These are phyloP conservation scores for Serinus canaria DNA, from an alignment of 2,113 vertebrate genomes.

Conservation along the genomic window DNA sequence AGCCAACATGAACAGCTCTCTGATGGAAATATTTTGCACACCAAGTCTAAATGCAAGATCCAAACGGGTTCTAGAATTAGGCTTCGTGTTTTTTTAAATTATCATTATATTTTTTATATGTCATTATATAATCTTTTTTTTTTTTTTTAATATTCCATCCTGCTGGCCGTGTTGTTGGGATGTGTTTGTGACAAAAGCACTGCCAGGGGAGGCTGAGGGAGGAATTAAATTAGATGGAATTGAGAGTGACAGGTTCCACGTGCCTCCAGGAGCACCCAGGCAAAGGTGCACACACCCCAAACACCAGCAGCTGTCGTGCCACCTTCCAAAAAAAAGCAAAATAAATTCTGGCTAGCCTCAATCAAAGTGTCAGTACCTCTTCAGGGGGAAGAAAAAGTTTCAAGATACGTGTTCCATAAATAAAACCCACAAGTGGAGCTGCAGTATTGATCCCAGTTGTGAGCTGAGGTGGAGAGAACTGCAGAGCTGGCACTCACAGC, in stretches of 20 bases:
- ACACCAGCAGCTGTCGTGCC: not conserved
- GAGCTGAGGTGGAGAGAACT: slow-evolving; percentile 32
- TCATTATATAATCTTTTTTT: too few relatives aligned
- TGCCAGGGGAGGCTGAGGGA: not conserved
- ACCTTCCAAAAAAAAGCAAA: not conserved
- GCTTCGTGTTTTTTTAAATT: not conserved
- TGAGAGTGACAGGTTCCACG: not conserved
- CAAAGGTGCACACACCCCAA: not conserved
- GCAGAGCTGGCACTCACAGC: slow-evolving; percentile 36
- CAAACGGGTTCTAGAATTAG: not conserved
- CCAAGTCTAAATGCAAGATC: not conserved
- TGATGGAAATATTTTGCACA: not conserved
- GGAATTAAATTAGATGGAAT: not conserved
- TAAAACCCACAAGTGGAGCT: slow-evolving; percentile 42
- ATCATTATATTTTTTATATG: not conserved
- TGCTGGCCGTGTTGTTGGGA: not conserved
- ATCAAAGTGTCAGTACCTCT: slow-evolving; percentile 9
- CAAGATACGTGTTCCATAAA: slow-evolving; percentile 47
- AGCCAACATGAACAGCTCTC: not conserved
- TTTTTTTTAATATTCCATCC: not conserved
- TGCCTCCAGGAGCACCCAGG: not conserved
- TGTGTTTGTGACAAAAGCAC: not conserved
- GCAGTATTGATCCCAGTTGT: slow-evolving; percentile 57
- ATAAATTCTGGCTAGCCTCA: not conserved
- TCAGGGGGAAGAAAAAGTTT: not conserved